Conservation (phyloP, 2,797 vertebrate genomes). For the Pangasius macronema region DNA sequence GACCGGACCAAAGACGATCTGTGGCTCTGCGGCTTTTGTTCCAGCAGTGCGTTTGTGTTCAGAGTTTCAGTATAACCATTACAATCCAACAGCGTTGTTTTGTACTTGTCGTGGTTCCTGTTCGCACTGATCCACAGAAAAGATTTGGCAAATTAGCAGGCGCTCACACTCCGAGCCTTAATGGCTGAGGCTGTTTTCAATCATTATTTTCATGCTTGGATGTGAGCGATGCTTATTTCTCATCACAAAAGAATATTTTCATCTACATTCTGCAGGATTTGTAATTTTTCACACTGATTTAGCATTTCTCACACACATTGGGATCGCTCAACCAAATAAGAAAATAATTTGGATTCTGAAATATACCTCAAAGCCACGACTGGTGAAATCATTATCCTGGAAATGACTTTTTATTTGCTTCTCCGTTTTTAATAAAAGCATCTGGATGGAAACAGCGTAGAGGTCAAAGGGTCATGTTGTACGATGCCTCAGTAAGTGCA, state of each 20-base stretch:
- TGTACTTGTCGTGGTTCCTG: background rate
- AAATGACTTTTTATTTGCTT: constrained; percentile 4
- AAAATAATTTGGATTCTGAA: constrained; percentile 47
- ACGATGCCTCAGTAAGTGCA: background rate
- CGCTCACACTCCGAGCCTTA: background rate
- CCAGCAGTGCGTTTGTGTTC: background rate
- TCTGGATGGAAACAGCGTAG: background rate
- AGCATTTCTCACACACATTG: constrained; percentile 45
- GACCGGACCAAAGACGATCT: background rate
- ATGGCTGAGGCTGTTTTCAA: background rate
- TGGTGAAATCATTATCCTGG: constrained; percentile 57
- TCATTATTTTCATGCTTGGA: constrained; percentile 18
- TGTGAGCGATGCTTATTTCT: constrained; percentile 29
- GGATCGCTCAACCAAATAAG: constrained; percentile 31
- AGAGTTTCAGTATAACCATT: background rate
- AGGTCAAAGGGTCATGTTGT: constrained; percentile 5
- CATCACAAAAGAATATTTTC: constrained; percentile 48
- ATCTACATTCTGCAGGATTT: constrained; percentile 44
- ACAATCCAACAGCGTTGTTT: background rate
- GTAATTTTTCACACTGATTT: constrained; percentile 24
- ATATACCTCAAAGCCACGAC: background rate
- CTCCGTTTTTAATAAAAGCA: constrained; percentile 14
- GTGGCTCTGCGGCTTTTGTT: background rate
- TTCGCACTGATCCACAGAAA: constrained; percentile 8
- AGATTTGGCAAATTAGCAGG: background rate